Base-by-base conservation (phyloP, 2,797 vertebrate species). In the Peromyscus attwateri region DNA sequence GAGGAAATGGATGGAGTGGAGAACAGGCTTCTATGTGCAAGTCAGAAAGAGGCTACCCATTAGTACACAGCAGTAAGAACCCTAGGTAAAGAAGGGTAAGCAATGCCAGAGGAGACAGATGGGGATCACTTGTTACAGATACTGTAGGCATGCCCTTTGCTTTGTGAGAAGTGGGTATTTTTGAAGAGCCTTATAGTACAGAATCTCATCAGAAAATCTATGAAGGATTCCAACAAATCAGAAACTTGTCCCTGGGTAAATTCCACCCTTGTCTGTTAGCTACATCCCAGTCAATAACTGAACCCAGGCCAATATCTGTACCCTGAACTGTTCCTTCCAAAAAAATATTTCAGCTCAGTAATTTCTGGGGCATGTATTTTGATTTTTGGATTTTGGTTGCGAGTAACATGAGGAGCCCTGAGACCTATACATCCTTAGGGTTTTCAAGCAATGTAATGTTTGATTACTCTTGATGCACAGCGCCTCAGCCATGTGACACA, bases 401-500 rank as follows among this genome's bases (percentile, higher is more conserved):
- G 46, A 92, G 94, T 96, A 97, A 97, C 62, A 94, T 87, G 96
- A 97, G 96, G 79, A 96, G 89, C 64, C 40, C n/a, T 55, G 87
- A 95, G 96, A 96, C 87, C 90, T 88, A 60, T 83, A 70, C 46
- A 71, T 95, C 96, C 90, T 60, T 46, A 85, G 96, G 49, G 96
- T 76, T 97, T 98, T 96, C 91, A 92, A 95, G 96, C 95, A 94
- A 91, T 87, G 91, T 93, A 71, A 91, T 84, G 52, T 87, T 94
- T 92, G 94, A 97, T 97, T 96, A 95, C n/a, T 93, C 80, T 89
- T 92, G 92, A 95, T 79, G 87, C 90, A 52, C 49, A 76, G 37
- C 75, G 40, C 27, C 75, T 95, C 62, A 93, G 81, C 85, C 82
- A 91, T 76, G 80, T 52, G 70, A 88, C 76, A 57, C 70, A 96